Base-by-base conservation (phyloP, 2,113 vertebrate genomes). In the Halcyon malimbica region DNA sequence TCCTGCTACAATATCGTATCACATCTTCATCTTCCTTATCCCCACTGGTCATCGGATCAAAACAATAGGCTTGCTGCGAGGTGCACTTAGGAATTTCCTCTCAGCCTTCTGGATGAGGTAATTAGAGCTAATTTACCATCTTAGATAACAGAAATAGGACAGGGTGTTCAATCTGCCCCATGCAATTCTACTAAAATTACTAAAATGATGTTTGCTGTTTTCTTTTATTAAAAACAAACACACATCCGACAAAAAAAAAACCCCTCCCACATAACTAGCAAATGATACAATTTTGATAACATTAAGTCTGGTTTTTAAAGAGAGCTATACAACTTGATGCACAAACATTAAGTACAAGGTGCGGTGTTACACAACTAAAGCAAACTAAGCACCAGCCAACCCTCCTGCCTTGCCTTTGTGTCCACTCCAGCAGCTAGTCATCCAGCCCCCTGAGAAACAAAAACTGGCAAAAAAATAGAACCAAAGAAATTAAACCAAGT, bases 31-130 rank as follows among this genome's bases (percentile, higher is more conserved):
- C 76, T 89, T 31, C 39, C 41, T 65, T 71, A 79, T 74, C 69
- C 90, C 56, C 1, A 5, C 28, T 93, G 57, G 88, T 86, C 90
- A 94, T 5, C 81, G 21, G 64, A 93, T 95, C 95, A 93, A 96
- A 97, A 97, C 95, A 92, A 96, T 92, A 84, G 89, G 73, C 94
- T 53, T 90, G 86, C 86, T 89, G 76, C 80, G 78, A 89, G 83
- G 69, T 82, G 48, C 86, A 67, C 67, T 93, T 37, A 80, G 78
- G 37, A 76, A 95, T 83, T 95, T 96, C 96, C 95, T 93, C 48
- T 91, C 18, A 28, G 79, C 42, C 41, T 74, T 83, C 82, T 77
- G 80, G 75, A 95, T 10, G 60, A 83, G 77, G 67, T 56, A 93
- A 93, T 94, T 83, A 90, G 87, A 24, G 44, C 63, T 86, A 67